These are phyloP conservation scores for Engystomops pustulosus DNA, from an alignment of 2,113 vertebrate species.

Conservation along the genomic window DNA sequence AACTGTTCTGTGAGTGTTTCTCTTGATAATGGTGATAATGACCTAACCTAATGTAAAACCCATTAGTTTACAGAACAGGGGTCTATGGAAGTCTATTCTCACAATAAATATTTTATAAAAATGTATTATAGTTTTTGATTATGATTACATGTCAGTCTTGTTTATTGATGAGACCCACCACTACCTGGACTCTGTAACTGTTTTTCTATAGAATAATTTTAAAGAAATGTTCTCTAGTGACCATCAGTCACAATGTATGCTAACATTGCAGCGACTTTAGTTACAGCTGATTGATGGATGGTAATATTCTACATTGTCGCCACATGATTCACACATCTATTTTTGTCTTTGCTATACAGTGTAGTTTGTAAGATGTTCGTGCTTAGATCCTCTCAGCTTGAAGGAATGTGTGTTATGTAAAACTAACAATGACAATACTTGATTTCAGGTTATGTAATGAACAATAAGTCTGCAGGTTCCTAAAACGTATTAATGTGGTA, in stretches of 20 bases:
- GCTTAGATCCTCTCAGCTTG: not conserved
- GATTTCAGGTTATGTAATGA: not conserved
- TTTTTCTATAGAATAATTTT: not conserved
- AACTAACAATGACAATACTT: not conserved
- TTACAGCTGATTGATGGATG: constrained; percentile 24
- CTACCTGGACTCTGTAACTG: not conserved
- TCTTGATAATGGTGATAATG: no score
- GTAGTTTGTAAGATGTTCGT: constrained; percentile 9
- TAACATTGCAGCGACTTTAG: not conserved
- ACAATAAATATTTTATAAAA: no score
- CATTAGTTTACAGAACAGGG: no score
- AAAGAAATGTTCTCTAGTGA: not conserved
- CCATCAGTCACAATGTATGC: not conserved
- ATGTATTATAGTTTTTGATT: no score
- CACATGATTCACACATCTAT: constrained; percentile 22
- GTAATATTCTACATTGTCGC: not conserved
- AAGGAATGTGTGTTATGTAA: constrained; percentile 30
- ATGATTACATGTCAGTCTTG: not conserved
- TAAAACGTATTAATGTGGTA: no score
- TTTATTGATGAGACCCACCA: not conserved
- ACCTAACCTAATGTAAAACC: no score
- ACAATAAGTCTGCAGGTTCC: not conserved
- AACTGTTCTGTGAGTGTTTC: no score
- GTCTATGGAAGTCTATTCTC: no score
- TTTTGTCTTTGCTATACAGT: constrained; percentile 21